Percentiles rank a stretch among this genome's conserved stretches.
Evolutionary conservation across 2,888 invertebrate species (phyloP).

Genomic region (Malthinus flaveolus): DNA sequence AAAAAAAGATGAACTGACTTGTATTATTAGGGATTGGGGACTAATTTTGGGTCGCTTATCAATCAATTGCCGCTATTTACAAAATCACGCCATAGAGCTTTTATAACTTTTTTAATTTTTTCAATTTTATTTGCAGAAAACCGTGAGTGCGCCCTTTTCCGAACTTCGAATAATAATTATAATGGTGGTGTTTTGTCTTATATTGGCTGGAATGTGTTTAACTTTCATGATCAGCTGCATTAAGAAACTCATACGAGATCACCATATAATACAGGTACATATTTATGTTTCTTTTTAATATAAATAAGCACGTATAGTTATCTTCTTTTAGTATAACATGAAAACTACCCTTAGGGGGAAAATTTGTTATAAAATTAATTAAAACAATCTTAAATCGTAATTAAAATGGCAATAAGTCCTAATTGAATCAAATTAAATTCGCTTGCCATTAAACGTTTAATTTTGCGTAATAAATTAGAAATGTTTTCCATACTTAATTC

Average conservation of each 20-base stretch:
- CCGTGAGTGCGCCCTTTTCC: constrained; percentile 50
- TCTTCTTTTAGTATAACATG: neutral
- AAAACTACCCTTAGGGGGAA: neutral
- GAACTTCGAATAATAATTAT: constrained; percentile 83
- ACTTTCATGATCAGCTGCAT: constrained; percentile 88
- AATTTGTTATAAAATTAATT: neutral
- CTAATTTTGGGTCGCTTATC: too few species aligned
- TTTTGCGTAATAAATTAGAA: neutral
- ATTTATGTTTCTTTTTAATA: neutral
- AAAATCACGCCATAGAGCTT: too few species aligned
- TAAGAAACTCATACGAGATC: constrained; percentile 83
- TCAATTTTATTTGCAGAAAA: constrained; percentile 44
- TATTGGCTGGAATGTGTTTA: constrained; percentile 85
- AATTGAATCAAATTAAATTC: neutral
- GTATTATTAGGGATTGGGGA: too few species aligned
- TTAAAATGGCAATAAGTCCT: neutral
- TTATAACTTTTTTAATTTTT: too few species aligned
- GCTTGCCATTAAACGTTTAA: neutral
- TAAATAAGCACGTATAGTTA: neutral
- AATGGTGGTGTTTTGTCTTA: constrained; percentile 83
- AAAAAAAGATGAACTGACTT: too few species aligned
- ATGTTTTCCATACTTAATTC: neutral
- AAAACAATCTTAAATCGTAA: neutral
- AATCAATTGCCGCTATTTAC: too few species aligned
- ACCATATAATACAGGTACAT: constrained; percentile 79